A percentile compares a stretch with the other conserved stretches of the same genome.
Evolutionary conservation across 2,113 vertebrate species (phyloP).

Genomic region (Saimiri boliviensis): DNA sequence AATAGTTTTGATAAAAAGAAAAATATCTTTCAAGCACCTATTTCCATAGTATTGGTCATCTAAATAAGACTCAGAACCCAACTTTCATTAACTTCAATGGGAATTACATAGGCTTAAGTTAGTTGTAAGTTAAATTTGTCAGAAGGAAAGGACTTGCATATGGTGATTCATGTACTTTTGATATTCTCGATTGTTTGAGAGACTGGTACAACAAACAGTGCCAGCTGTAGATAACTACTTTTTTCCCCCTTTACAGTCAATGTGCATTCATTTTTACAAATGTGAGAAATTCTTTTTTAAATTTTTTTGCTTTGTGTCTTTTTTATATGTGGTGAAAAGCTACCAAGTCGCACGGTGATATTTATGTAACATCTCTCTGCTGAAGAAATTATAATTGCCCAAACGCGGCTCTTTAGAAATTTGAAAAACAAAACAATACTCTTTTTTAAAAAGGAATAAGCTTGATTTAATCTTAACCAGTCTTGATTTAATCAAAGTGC

Average conservation of each 20-base stretch:
- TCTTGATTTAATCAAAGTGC: slow-evolving; percentile 63
- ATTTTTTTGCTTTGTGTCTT: background rate
- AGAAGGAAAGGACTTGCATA: background rate
- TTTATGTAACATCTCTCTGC: background rate
- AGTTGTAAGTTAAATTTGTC: slow-evolving; percentile 21
- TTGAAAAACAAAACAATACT: slow-evolving; percentile 48
- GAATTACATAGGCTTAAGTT: background rate
- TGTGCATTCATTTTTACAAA: background rate
- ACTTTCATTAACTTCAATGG: background rate
- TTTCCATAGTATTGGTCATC: background rate
- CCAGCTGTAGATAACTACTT: background rate
- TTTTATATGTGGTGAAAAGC: background rate
- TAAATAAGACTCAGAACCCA: background rate
- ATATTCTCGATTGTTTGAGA: background rate
- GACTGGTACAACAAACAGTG: background rate
- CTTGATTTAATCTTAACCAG: slow-evolving; percentile 30
- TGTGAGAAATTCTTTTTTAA: background rate
- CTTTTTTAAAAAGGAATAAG: slow-evolving; percentile 5
- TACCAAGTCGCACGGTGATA: background rate
- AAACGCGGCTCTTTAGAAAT: slow-evolving; percentile 43
- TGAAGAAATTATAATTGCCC: slow-evolving; percentile 50
- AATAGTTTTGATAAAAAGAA: background rate
- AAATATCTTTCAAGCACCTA: background rate
- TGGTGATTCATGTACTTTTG: background rate
- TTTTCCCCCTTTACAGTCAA: background rate